These are phyloP conservation scores for Dromas ardeola DNA, from an alignment of 2,113 vertebrate genomes.

Conservation along the genomic window DNA sequence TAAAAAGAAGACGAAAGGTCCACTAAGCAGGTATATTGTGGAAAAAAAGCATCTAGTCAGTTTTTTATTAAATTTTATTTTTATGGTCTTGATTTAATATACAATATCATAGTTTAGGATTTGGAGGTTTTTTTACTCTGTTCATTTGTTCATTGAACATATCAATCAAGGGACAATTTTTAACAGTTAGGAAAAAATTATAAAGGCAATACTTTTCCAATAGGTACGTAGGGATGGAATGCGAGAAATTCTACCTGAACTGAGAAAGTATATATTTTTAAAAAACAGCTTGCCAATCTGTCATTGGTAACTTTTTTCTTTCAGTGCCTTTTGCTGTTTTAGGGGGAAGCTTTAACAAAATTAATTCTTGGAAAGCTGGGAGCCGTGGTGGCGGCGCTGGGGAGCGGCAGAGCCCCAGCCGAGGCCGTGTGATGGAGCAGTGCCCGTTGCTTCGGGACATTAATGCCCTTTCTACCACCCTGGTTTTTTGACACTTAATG, in stretches of 20 bases:
- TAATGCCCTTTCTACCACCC: not conserved
- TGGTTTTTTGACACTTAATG: not conserved
- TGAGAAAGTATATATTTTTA: not conserved
- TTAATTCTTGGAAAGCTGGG: not conserved
- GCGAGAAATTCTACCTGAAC: not conserved
- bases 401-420: not conserved
- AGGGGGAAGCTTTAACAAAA: not conserved
- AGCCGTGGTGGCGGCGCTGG: accelerated
- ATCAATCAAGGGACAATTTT: not conserved
- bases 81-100: not conserved
- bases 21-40: not conserved
- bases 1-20: not conserved
- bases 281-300: not conserved
- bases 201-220: not conserved
- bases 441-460: accelerated
- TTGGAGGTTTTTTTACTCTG: not conserved
- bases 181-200: not conserved
- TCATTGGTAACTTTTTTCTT: not conserved
- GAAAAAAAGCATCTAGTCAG: not conserved
- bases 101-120: not conserved
- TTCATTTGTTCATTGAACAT: not conserved
- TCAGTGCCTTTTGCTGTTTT: conserved; percentile 21
- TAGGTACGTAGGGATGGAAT: not conserved
- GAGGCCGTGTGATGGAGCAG: not conserved
- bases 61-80: not conserved